Evolutionary conservation across 1,140 invertebrate genomes (phyloP).

Genomic region (Drosophila erecta): DNA sequence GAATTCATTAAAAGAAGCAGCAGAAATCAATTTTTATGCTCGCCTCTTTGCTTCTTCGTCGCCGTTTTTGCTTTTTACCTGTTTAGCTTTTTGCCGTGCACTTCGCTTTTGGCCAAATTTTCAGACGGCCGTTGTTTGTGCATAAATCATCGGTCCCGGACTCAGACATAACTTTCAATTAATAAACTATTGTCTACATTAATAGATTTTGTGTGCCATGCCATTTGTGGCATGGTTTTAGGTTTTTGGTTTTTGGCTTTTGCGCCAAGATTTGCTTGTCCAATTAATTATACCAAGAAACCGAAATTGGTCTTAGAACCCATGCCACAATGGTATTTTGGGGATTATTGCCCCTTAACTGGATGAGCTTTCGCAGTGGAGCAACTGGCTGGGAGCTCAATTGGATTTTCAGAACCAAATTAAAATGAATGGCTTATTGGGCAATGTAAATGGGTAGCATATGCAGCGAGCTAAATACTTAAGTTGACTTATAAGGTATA

Average conservation of each 20-base stretch:
- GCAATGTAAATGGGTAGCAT: not conserved
- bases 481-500: not conserved
- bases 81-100: conserved; percentile 16
- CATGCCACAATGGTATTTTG: not conserved
- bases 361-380: conserved; percentile 9
- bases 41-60: conserved; percentile 34
- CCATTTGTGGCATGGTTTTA: conserved; percentile 16
- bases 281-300: conserved; percentile 64
- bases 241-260: conserved; percentile 7
- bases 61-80: conserved; percentile 39
- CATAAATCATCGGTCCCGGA: conserved; percentile 55
- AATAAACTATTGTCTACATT: conserved; percentile 81
- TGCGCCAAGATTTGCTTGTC: conserved; percentile 61
- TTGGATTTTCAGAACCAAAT: conserved; percentile 15
- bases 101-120: conserved; percentile 27
- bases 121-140: conserved; percentile 23
- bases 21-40: conserved; percentile 79
- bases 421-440: conserved; percentile 8
- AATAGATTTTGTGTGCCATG: conserved; percentile 61
- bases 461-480: not conserved
- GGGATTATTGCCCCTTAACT: conserved; percentile 21
- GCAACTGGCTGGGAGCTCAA: not conserved
- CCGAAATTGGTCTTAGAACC: conserved; percentile 7
- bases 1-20: conserved; percentile 80
- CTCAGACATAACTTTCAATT: conserved; percentile 74